These are phyloP conservation scores for Neopipo cinnamomea DNA, from an alignment of 2,113 vertebrate species.

Conservation along the genomic window DNA sequence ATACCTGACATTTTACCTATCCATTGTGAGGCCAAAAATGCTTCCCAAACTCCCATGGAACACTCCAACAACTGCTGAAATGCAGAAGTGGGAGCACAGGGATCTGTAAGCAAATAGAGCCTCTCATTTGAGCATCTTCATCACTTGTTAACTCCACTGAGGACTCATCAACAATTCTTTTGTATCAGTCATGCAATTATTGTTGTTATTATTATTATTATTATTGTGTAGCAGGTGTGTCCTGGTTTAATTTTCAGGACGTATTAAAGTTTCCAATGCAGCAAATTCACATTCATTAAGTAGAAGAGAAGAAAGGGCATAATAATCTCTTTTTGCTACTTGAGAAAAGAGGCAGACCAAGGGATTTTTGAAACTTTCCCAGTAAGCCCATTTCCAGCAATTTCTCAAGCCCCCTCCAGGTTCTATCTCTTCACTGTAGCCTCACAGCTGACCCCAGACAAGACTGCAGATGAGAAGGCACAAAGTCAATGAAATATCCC, in stretches of 20 bases:
- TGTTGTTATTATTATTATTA: neutral
- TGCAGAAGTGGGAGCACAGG: neutral
- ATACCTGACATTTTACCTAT: neutral
- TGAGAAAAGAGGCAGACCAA: neutral
- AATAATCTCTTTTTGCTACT: neutral
- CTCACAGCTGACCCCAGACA: neutral
- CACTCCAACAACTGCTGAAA: neutral
- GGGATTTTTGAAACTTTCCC: neutral
- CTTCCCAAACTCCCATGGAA: neutral
- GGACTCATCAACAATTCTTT: constrained; percentile 8
- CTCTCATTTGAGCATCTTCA: neutral
- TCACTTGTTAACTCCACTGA: neutral
- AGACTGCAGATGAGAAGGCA: neutral
- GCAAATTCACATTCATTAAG: neutral
- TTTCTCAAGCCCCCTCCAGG: neutral
- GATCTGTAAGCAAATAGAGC: neutral
- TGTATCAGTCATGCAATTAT: neutral
- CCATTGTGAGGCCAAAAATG: neutral
- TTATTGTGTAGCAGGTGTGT: neutral
- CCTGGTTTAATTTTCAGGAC: neutral
- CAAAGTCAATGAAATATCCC: neutral
- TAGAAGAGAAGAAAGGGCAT: neutral
- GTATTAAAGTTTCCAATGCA: neutral
- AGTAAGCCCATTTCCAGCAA: neutral
- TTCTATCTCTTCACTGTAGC: neutral